phyloP scores from a whole-genome alignment of 2,797 vertebrate genomes.

The Takifugu rubripes region DNA sequence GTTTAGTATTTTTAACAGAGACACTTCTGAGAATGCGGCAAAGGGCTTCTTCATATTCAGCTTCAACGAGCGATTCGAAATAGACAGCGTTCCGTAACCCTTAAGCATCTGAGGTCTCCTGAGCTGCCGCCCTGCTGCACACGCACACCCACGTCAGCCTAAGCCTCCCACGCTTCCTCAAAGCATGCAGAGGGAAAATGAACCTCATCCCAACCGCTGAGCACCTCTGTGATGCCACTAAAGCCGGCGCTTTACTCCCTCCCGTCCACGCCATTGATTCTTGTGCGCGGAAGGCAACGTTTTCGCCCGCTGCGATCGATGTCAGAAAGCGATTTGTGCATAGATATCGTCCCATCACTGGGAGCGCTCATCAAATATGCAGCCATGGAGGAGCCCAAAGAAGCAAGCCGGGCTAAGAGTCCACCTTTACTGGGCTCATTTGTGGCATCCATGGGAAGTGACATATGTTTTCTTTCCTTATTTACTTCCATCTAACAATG shows the following conservation, averaged over 20 bases:
- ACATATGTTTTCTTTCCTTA: conserved; percentile 4
- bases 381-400: too few species aligned
- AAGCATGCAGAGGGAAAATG: conserved; percentile 45
- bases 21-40: conserved; percentile 9
- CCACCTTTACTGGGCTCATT: background rate
- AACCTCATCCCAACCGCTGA: conserved; percentile 15
- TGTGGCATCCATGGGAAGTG: conserved; percentile 7
- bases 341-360: conserved; percentile 18
- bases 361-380: background rate
- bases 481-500: background rate
- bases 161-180: conserved; percentile 31
- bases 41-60: background rate
- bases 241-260: conserved; percentile 20
- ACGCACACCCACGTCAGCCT: conserved; percentile 24
- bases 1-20: too few species aligned
- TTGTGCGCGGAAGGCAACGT: conserved; percentile 27
- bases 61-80: conserved; percentile 10
- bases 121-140: conserved; percentile 6
- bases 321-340: conserved; percentile 32
- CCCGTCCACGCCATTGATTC: conserved; percentile 16
- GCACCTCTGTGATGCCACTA: conserved; percentile 19
- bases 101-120: conserved; percentile 17
- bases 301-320: conserved; percentile 54
- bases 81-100: conserved; percentile 18
- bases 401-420: background rate